These are phyloP conservation scores for Geodia barretti DNA, from an alignment of 37 sponge, comb jelly and placozoan species.

Conservation along the genomic window DNA sequence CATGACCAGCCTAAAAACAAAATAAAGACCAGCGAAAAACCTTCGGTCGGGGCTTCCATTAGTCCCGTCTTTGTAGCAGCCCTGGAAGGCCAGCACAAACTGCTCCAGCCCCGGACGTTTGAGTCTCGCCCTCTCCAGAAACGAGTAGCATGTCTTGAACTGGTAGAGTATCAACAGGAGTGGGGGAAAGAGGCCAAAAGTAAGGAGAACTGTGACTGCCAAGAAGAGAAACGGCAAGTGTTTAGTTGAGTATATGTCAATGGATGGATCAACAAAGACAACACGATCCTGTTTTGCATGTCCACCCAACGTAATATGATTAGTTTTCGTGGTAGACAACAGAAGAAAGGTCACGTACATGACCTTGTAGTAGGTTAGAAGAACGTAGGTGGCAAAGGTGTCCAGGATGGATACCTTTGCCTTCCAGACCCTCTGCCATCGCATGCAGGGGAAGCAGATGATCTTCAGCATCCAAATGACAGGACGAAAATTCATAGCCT, in stretches of 20 bases:
- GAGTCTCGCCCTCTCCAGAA: background rate
- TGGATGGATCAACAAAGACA: background rate
- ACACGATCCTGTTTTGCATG: background rate
- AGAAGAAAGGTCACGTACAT: background rate
- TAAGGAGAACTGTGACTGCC: background rate
- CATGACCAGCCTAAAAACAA: background rate
- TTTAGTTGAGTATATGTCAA: background rate
- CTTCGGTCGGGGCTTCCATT: background rate
- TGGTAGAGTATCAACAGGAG: background rate
- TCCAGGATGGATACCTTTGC: background rate
- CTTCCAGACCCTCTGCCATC: background rate
- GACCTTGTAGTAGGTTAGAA: background rate
- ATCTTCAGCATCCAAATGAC: background rate
- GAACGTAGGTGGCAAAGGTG: background rate
- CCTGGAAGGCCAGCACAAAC: background rate
- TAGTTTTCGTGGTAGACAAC: background rate
- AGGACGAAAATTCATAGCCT: background rate
- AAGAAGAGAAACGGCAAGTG: background rate
- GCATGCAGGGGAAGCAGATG: background rate
- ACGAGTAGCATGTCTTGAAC: background rate
- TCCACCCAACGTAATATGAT: too few species aligned
- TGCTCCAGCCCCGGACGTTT: background rate
- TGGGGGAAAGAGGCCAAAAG: background rate
- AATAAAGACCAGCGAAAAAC: background rate
- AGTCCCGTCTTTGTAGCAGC: background rate